Percentiles rank a stretch among this genome's conserved stretches.
phyloP scores from a whole-genome alignment of 2,888 invertebrate species.

The Pollenia griseotomentosa region DNA sequence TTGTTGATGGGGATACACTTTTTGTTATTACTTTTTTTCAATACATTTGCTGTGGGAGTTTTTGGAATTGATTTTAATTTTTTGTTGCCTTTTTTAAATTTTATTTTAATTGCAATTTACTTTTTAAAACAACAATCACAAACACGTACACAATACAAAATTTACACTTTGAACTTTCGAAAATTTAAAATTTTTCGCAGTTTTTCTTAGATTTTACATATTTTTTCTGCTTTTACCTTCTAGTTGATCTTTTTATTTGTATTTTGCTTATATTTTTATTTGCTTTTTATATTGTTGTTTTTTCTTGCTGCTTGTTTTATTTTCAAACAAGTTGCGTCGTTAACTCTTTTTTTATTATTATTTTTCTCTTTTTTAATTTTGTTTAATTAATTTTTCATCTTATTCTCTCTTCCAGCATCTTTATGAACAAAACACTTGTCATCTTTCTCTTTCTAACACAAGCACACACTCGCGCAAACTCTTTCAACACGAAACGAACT shows the following conservation, averaged over 20 bases:
- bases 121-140: no score
- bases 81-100: no score
- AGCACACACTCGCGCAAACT: background rate
- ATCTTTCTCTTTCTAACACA: slow-evolving; percentile 63
- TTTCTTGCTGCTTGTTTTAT: slow-evolving; percentile 43
- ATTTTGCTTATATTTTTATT: slow-evolving; percentile 18
- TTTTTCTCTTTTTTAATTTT: background rate
- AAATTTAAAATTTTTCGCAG: no score
- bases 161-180: no score
- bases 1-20: no score
- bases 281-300: slow-evolving; percentile 9
- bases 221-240: background rate
- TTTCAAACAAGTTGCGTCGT: slow-evolving; percentile 71
- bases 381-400: slow-evolving; percentile 60
- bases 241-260: background rate
- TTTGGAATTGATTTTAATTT: no score
- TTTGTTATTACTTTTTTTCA: no score
- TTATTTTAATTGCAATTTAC: no score
- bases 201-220: background rate
- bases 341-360: slow-evolving; percentile 6
- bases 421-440: slow-evolving; percentile 52
- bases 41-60: no score
- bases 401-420: slow-evolving; percentile 54
- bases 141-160: no score
- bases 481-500: slow-evolving; percentile 45